phyloP scores from a whole-genome alignment of 2,113 vertebrate genomes.

The Myotis brandtii region DNA sequence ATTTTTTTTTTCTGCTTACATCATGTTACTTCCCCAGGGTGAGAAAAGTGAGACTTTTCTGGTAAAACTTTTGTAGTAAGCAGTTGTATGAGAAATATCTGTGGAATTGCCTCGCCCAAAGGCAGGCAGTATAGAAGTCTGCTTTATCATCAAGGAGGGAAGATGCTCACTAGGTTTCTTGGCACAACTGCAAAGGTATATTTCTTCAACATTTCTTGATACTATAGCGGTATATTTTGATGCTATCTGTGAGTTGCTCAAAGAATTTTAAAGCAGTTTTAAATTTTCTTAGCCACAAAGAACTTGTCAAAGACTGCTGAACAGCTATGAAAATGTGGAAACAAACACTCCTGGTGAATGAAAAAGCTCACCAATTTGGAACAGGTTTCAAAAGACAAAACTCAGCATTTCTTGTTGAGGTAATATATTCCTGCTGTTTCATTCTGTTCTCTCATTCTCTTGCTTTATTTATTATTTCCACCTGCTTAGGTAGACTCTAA shows the following conservation, averaged over 20 bases:
- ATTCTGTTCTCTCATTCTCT: not conserved
- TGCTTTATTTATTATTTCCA: not conserved
- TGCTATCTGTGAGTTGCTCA: constrained; percentile 64
- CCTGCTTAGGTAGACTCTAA: not conserved
- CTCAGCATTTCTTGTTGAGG: constrained; percentile 38
- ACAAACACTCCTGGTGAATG: constrained; percentile 72
- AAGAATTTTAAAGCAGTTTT: constrained; percentile 74
- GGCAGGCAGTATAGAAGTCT: constrained; percentile 20
- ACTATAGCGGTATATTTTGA: constrained; percentile 68
- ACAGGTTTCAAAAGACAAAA: constrained; percentile 59
- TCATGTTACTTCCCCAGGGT: not conserved
- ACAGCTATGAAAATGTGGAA: constrained; percentile 65
- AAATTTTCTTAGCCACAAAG: constrained; percentile 74
- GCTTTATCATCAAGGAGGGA: constrained; percentile 58
- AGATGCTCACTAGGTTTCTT: not conserved
- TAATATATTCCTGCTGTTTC: not conserved
- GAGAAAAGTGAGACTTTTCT: constrained; percentile 47
- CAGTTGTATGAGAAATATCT: not conserved
- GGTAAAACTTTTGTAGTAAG: not conserved
- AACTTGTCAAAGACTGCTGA: constrained; percentile 73
- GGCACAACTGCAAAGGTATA: constrained; percentile 51
- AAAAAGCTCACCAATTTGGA: constrained; percentile 64
- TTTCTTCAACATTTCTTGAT: constrained; percentile 67
- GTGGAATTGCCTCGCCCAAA: constrained; percentile 32
- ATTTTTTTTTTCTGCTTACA: not conserved